Base-by-base conservation (phyloP, 2,113 vertebrate genomes). In the Gadus macrocephalus region DNA sequence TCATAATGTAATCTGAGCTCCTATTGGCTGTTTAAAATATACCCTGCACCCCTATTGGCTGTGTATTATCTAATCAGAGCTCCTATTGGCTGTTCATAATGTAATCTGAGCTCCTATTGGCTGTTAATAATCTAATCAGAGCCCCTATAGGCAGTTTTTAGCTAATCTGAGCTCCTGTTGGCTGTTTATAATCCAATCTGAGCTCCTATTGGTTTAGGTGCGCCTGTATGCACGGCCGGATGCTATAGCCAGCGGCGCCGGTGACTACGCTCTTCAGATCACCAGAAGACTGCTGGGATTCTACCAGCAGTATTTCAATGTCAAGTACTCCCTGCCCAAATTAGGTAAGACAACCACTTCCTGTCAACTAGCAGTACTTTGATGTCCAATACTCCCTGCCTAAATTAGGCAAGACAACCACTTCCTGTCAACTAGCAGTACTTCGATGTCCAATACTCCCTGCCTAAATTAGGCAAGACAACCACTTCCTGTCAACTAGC, bases 271-370 rank as follows among this genome's bases (percentile, higher is more conserved):
- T 31, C 93, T 99, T 53, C 95, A 97, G 83, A 98, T 99, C 90
- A 96, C 97, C 87, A 95, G 94, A 89, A 95, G 94, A 86, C 92
- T 99, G 17, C 94, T 99, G 89, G 94, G 93, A 67, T 99, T 98
- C 88, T 99, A 99, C 91, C 94, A 98, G 92, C 95, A 98, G 89
- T 98, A 98, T 91, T 99, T 99, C 87, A 93, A 95, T 89, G 95
- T 99, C 78, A 94, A 95, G 86, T 99, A 99, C 89, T 98, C 96
- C 14, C 92, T 99, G 87, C 97, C 97, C 81, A 99, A 99, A 91
- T 90, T 99, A 87, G 97, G 97, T 99, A 94, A 58, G 55, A 58
- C 15, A 17, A 58, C 53, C 27, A n/a, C 28, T 15, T 38, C 63
- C 31, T 38, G 60, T 58, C 55, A 7, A 58, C 55, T 20, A 98